Conservation (phyloP, 35 echinoderm and acorn worm species). For the Ptychodera flava region DNA sequence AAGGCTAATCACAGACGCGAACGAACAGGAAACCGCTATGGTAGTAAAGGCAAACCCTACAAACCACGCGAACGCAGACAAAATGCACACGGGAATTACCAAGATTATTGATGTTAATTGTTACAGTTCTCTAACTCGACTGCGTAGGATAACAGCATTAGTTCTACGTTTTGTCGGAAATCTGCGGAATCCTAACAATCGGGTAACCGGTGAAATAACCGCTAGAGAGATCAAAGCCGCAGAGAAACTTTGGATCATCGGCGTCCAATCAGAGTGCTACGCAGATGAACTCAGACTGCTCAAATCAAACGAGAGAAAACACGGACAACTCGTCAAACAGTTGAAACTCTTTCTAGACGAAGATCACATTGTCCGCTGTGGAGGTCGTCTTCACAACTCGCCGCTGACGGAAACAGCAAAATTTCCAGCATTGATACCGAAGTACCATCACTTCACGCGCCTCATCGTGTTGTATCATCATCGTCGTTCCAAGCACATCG, state of each 20-base stretch:
- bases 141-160: constrained; percentile 4
- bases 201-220: background rate
- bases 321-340: constrained; percentile 11
- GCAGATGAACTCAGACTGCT: background rate
- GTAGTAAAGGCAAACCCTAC: too few species aligned
- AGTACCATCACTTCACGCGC: background rate
- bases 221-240: background rate
- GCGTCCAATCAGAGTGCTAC: too few species aligned
- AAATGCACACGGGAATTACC: too few species aligned
- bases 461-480: background rate
- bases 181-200: background rate
- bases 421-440: background rate
- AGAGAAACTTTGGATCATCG: too few species aligned
- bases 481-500: background rate
- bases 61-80: too few species aligned
- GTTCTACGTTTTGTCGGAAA: constrained; percentile 11
- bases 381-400: constrained; percentile 3
- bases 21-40: background rate
- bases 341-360: constrained; percentile 10
- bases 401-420: background rate
- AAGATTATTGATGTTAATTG: constrained; percentile 16
- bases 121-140: constrained; percentile 1
- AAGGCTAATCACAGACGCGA: background rate
- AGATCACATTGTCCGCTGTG: background rate
- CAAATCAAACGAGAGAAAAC: constrained; percentile 3